These are phyloP conservation scores for Heliocidaris erythrogramma DNA, from an alignment of 35 echinoderm and acorn worm genomes.

Conservation along the genomic window DNA sequence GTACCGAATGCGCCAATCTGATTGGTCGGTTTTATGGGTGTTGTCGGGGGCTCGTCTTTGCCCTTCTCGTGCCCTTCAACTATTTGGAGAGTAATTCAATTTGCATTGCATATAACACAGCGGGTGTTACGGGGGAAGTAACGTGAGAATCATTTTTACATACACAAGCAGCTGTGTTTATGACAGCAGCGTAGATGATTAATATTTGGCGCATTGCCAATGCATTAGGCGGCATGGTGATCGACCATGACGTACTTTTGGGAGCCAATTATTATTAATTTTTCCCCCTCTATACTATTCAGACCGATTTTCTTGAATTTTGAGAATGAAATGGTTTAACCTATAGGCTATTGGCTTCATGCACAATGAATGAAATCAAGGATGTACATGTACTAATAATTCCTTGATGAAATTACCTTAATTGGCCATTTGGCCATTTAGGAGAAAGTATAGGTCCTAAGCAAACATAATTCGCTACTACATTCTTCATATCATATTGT, in stretches of 20 bases:
- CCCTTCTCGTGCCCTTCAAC: not conserved
- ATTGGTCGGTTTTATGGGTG: not conserved
- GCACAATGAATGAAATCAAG: too few species aligned
- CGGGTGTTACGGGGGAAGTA: not conserved
- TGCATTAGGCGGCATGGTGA: not conserved
- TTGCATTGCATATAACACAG: not conserved
- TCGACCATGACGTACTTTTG: not conserved
- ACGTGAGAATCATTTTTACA: not conserved
- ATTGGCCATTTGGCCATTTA: not conserved
- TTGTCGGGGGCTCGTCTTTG: constrained; percentile 13
- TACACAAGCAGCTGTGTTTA: not conserved
- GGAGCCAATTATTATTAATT: not conserved
- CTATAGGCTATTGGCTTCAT: too few species aligned
- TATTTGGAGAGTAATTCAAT: not conserved
- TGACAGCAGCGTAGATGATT: not conserved
- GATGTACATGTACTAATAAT: too few species aligned
- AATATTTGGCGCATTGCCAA: not conserved
- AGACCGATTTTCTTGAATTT: not conserved
- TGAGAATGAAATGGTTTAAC: too few species aligned
- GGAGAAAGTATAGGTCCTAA: too few species aligned
- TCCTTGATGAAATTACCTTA: not conserved
- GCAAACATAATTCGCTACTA: too few species aligned
- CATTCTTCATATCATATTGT: too few species aligned
- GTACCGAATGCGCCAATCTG: not conserved
- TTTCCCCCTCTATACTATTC: not conserved